Conservation (phyloP, 2,888 invertebrate species). For the Eubasilissa splendida region DNA sequence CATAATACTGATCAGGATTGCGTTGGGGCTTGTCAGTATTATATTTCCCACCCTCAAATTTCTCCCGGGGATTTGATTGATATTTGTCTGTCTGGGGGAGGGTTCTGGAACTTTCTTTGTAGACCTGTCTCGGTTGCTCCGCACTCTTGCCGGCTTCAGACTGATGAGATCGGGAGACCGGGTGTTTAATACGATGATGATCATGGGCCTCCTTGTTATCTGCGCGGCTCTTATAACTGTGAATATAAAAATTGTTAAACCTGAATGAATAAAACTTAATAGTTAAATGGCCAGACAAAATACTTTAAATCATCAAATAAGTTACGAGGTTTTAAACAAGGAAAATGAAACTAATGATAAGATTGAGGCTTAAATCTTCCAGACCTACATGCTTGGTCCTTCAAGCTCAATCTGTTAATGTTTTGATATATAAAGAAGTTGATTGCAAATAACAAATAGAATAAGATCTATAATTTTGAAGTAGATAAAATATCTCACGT, state of each 20-base stretch:
- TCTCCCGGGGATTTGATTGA: neutral
- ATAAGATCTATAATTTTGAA: neutral
- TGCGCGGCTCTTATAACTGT: neutral
- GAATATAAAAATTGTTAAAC: neutral
- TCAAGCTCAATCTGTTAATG: too few relatives aligned
- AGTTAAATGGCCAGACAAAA: too few relatives aligned
- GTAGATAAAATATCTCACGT: conserved; percentile 2
- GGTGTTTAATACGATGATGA: conserved; percentile 8
- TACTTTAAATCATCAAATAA: too few relatives aligned
- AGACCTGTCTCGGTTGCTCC: conserved; percentile 3
- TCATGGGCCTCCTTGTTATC: conserved; percentile 15
- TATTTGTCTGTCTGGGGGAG: neutral
- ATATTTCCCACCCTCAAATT: neutral
- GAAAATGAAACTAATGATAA: neutral
- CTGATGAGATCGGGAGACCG: neutral
- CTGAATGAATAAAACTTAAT: too few relatives aligned
- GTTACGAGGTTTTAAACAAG: too few relatives aligned
- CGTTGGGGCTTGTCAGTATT: neutral
- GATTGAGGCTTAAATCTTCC: neutral
- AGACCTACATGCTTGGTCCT: neutral
- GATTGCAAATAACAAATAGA: neutral
- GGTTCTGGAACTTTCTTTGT: conserved; percentile 16
- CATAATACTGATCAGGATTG: conserved; percentile 20
- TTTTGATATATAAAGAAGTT: neutral
- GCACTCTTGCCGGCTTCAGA: neutral